phyloP scores from a whole-genome alignment of 2,797 vertebrate species.

The Sebastes wilsoni region DNA sequence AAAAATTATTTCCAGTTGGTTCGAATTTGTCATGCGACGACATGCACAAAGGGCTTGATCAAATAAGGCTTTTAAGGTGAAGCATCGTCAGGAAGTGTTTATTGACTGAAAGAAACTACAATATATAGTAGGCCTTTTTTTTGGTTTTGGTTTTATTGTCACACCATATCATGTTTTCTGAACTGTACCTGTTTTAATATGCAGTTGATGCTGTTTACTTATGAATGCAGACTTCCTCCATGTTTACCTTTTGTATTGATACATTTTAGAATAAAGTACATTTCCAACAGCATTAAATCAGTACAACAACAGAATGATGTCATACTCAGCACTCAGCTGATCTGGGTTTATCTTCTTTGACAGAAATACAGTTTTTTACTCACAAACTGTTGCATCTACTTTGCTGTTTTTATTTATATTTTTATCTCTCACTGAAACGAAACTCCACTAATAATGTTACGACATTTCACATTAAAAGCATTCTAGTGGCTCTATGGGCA shows the following conservation, averaged over 20 bases:
- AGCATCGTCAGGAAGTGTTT: not conserved
- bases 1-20: not conserved
- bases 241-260: not conserved
- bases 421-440: not conserved
- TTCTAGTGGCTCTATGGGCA: not conserved
- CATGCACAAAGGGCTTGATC: not conserved
- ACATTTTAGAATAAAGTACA: not conserved
- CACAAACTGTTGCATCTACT: not conserved
- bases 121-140: not conserved
- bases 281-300: not conserved
- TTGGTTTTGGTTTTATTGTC: too few relatives aligned
- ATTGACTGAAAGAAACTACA: not conserved
- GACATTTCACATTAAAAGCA: not conserved
- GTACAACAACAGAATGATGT: not conserved
- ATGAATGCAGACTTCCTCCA: not conserved
- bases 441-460: not conserved
- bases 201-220: not conserved
- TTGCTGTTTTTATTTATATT: too few relatives aligned
- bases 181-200: not conserved
- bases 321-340: not conserved
- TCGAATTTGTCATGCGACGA: not conserved
- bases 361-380: not conserved
- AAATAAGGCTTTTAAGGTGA: not conserved
- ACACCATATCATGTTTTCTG: not conserved
- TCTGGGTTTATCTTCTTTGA: not conserved